A percentile compares a stretch with the other conserved stretches of the same genome.
These are phyloP conservation scores for Lepidothrix coronata DNA, from an alignment of 2,113 vertebrate species.

Conservation along the genomic window DNA sequence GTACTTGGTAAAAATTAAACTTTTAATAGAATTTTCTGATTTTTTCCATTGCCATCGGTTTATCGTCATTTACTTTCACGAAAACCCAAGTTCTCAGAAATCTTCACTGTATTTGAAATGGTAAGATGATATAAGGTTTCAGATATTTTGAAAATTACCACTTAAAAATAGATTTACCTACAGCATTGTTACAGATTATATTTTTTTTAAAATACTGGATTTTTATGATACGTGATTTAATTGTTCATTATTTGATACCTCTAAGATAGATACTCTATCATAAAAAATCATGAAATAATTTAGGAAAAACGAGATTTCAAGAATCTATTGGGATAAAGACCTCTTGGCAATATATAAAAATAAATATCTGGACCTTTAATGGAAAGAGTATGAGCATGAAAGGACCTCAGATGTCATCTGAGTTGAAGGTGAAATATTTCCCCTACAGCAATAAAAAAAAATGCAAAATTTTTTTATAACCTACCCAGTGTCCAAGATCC, in stretches of 20 bases:
- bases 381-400: background rate
- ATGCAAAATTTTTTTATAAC: background rate
- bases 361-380: background rate
- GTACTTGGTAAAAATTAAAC: background rate
- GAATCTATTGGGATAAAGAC: background rate
- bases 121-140: background rate
- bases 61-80: background rate
- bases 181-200: background rate
- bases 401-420: background rate
- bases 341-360: background rate
- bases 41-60: background rate
- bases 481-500: background rate
- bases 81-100: background rate
- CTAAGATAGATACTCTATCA: background rate
- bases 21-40: background rate
- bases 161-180: background rate
- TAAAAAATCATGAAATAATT: background rate
- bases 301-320: background rate
- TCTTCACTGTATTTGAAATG: background rate
- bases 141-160: background rate
- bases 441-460: background rate
- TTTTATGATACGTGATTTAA: background rate
- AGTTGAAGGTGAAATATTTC: constrained; percentile 3
- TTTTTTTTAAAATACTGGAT: fast-evolving
- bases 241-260: background rate